phyloP scores from a whole-genome alignment of 2,113 vertebrate species.

The Rhipidura dahli region DNA sequence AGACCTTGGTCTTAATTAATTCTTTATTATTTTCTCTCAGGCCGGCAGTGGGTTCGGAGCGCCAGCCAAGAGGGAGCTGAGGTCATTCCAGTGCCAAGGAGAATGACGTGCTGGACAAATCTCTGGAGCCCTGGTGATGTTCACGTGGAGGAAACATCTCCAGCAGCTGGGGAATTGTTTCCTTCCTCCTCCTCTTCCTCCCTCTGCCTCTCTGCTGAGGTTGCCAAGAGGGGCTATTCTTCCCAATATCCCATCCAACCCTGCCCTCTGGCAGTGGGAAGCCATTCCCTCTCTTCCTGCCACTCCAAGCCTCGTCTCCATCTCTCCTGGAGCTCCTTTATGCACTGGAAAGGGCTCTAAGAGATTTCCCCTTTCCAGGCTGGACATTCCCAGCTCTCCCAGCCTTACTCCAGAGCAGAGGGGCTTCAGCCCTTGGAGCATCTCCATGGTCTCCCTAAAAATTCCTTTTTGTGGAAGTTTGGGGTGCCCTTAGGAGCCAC shows the following conservation, averaged over 20 bases:
- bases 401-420: background rate
- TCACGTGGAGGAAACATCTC: background rate
- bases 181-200: background rate
- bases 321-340: background rate
- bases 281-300: background rate
- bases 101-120: background rate
- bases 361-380: background rate
- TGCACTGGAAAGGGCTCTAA: background rate
- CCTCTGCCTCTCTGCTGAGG: background rate
- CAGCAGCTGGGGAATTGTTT: rapidly evolving
- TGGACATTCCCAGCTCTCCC: background rate
- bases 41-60: background rate
- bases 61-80: background rate
- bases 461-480: background rate
- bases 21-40: constrained; percentile 40
- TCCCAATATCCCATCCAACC: background rate
- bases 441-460: rapidly evolving
- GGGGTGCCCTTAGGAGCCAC: background rate
- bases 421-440: background rate
- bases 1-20: constrained; percentile 44
- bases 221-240: background rate
- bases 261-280: background rate
- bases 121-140: background rate
- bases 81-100: background rate
- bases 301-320: background rate